Conservation (phyloP, 2,888 invertebrate genomes). For the Limnephilus auricula region DNA sequence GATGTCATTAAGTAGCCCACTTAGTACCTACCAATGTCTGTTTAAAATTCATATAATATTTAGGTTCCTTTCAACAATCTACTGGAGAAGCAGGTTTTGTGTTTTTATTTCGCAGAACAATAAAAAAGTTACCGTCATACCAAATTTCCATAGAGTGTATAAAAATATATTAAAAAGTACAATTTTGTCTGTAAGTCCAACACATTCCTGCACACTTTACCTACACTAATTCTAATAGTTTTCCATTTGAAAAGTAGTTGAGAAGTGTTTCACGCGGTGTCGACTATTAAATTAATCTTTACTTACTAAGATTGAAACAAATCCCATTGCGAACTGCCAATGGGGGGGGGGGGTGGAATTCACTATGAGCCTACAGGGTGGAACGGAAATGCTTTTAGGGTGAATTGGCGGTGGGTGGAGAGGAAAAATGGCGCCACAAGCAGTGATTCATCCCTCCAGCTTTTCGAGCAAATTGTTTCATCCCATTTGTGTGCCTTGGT, state of each 20-base stretch:
- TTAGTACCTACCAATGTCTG: too few species aligned
- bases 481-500: too few species aligned
- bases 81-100: too few species aligned
- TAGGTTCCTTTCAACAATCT: too few species aligned
- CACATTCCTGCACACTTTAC: too few species aligned
- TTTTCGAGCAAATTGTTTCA: slow-evolving; percentile 31
- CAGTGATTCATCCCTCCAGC: slow-evolving; percentile 43
- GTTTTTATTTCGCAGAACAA: too few species aligned
- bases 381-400: slow-evolving; percentile 43
- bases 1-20: too few species aligned
- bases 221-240: not conserved
- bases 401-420: slow-evolving; percentile 2
- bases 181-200: too few species aligned
- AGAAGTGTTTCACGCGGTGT: not conserved
- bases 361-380: slow-evolving; percentile 27
- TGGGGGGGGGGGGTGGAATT: not conserved
- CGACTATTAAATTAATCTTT: slow-evolving; percentile 41
- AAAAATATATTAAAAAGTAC: too few species aligned
- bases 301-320: slow-evolving; percentile 41
- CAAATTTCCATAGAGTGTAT: too few species aligned
- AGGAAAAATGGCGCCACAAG: slow-evolving; percentile 41
- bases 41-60: too few species aligned
- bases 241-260: not conserved
- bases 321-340: not conserved
- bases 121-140: too few species aligned